Evolutionary conservation across 2,888 invertebrate genomes (phyloP).

Genomic region (Drosophila anomalata): DNA sequence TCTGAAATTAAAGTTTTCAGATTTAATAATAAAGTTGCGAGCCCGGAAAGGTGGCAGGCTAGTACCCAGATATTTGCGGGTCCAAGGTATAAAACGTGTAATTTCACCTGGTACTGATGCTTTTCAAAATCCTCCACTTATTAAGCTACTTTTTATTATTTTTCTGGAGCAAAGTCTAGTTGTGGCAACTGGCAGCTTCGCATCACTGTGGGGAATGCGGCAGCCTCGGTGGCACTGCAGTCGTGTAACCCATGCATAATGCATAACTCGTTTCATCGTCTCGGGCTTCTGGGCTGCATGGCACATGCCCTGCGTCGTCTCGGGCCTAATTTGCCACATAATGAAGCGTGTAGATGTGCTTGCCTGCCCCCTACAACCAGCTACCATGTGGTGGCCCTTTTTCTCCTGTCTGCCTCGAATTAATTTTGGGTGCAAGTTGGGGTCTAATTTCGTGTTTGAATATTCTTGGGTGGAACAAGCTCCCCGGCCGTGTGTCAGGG

Average conservation of each 20-base stretch:
- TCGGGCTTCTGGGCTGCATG: slow-evolving; percentile 39
- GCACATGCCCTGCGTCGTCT: slow-evolving; percentile 27
- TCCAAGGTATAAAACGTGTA: neutral
- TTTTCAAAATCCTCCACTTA: neutral
- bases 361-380: slow-evolving; percentile 8
- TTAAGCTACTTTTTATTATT: neutral
- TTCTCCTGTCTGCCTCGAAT: slow-evolving; percentile 20
- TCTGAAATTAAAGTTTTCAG: slow-evolving; percentile 71
- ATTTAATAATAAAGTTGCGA: slow-evolving; percentile 72
- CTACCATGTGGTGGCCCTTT: slow-evolving; percentile 6
- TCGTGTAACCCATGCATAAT: slow-evolving; percentile 68
- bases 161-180: too few species aligned
- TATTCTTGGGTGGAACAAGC: neutral
- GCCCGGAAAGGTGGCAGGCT: slow-evolving; percentile 7
- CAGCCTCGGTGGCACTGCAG: slow-evolving; percentile 45
- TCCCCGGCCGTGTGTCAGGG: neutral
- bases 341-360: slow-evolving; percentile 72
- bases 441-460: slow-evolving; percentile 20
- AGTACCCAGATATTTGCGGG: neutral
- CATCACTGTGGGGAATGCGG: slow-evolving; percentile 62
- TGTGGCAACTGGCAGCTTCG: neutral
- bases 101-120: neutral
- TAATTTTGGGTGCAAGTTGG: slow-evolving; percentile 9
- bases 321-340: slow-evolving; percentile 78
- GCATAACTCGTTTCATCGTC: slow-evolving; percentile 74